These are phyloP conservation scores for Anadara kagoshimensis DNA, from an alignment of 1,140 invertebrate genomes.

Conservation along the genomic window DNA sequence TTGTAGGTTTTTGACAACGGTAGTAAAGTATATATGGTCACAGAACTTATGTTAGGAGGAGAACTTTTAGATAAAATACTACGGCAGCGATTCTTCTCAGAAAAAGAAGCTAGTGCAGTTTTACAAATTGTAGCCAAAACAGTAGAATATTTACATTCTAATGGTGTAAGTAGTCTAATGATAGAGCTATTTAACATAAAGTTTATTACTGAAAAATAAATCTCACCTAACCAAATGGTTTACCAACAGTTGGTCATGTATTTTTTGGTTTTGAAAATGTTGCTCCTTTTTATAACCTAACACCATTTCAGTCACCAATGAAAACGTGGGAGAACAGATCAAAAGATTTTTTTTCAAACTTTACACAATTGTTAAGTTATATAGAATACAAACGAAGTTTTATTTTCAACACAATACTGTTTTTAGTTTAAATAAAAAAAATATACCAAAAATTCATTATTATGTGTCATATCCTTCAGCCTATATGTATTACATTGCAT, in stretches of 20 bases:
- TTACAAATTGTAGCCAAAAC: slow-evolving; percentile 90
- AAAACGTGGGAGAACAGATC: too few relatives aligned
- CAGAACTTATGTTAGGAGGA: slow-evolving; percentile 93
- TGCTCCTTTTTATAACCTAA: not conserved
- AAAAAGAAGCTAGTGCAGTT: slow-evolving; percentile 93
- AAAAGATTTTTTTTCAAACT: too few relatives aligned
- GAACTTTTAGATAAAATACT: slow-evolving; percentile 96
- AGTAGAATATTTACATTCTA: slow-evolving; percentile 94
- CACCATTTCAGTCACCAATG: too few relatives aligned
- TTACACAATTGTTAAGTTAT: too few relatives aligned
- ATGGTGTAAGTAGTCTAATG: slow-evolving; percentile 85
- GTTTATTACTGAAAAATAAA: not conserved
- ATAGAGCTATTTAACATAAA: not conserved
- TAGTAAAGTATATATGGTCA: slow-evolving; percentile 90
- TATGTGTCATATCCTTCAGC: too few relatives aligned
- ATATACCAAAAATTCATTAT: too few relatives aligned
- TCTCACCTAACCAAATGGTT: not conserved
- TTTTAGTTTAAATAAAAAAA: too few relatives aligned
- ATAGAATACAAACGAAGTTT: too few relatives aligned
- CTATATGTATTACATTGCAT: too few relatives aligned
- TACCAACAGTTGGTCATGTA: not conserved
- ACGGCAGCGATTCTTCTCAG: slow-evolving; percentile 87
- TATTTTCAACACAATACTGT: too few relatives aligned
- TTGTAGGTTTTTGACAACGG: slow-evolving; percentile 90
- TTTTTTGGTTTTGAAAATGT: not conserved